Conservation (phyloP, 2,888 invertebrate species). For the Meganola albula region DNA sequence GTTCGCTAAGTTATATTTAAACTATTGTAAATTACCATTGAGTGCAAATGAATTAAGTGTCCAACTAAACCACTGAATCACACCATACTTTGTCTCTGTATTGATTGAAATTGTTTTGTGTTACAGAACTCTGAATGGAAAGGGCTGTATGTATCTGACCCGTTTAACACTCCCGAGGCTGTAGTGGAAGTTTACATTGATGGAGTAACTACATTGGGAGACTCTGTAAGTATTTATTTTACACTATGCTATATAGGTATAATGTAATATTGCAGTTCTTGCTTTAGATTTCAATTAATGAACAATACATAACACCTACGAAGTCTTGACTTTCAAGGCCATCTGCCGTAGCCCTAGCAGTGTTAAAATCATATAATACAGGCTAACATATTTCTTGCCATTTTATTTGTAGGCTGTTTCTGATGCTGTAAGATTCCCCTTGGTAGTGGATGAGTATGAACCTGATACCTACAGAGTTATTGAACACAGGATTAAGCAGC, state of each 20-base stretch:
- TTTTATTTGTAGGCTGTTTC: conserved; percentile 42
- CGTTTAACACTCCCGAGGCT: conserved; percentile 85
- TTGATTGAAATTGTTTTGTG: conserved; percentile 5
- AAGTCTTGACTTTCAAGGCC: too few species aligned
- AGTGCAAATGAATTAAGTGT: too few species aligned
- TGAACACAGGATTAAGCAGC: conserved; percentile 76
- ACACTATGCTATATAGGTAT: too few species aligned
- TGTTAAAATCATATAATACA: too few species aligned
- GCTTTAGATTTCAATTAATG: too few species aligned
- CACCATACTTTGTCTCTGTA: too few species aligned
- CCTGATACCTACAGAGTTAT: conserved; percentile 79
- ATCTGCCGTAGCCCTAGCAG: too few species aligned
- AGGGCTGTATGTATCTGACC: conserved; percentile 82
- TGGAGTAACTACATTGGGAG: conserved; percentile 78
- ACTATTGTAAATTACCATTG: too few species aligned
- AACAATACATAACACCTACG: too few species aligned
- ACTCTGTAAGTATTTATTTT: conserved; percentile 54
- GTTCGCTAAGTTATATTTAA: conserved; percentile 46
- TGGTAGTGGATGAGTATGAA: conserved; percentile 80
- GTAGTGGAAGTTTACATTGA: conserved; percentile 83
- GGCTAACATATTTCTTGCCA: not conserved
- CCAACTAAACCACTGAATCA: too few species aligned
- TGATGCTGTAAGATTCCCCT: conserved; percentile 75
- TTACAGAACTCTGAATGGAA: conserved; percentile 81
- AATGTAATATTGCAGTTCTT: too few species aligned